Evolutionary conservation across 2,888 invertebrate genomes (phyloP).

Genomic region (Prosopocoilus inquinatus): DNA sequence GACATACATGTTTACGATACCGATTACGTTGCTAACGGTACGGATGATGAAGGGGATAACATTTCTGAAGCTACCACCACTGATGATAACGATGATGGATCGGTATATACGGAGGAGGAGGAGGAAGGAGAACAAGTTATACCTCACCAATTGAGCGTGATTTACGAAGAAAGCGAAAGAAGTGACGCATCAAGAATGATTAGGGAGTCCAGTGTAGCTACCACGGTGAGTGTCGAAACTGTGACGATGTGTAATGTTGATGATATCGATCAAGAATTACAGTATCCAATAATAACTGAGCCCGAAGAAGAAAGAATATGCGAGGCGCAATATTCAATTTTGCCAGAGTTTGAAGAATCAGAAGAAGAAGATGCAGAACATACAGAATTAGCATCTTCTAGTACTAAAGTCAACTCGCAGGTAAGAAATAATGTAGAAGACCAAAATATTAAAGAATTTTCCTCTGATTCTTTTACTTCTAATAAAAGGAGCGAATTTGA

Average conservation of each 20-base stretch:
- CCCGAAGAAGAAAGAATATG: constrained; percentile 3
- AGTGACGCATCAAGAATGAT: constrained; percentile 42
- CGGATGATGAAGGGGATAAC: constrained; percentile 25
- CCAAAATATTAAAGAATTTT: too few species aligned
- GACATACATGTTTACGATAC: constrained; percentile 52
- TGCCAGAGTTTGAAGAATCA: too few species aligned
- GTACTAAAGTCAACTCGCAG: too few species aligned
- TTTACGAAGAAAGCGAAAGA: constrained; percentile 60
- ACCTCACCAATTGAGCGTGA: constrained; percentile 58
- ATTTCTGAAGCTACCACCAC: constrained; percentile 16
- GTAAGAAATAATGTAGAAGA: too few species aligned
- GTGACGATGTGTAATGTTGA: constrained; percentile 21
- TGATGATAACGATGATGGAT: constrained; percentile 36
- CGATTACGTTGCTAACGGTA: constrained; percentile 28
- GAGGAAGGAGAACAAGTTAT: constrained; percentile 37
- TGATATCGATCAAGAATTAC: constrained; percentile 28
- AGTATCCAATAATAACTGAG: background rate
- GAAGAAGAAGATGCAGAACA: too few species aligned
- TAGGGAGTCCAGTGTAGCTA: constrained; percentile 37
- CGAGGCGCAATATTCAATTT: too few species aligned
- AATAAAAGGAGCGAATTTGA: too few species aligned
- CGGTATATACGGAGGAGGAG: constrained; percentile 25
- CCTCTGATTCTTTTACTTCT: too few species aligned
- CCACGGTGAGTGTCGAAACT: constrained; percentile 40
- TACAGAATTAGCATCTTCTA: too few species aligned